Conservation (phyloP, 2,888 invertebrate species). For the Sceliomorpha sp. region DNA sequence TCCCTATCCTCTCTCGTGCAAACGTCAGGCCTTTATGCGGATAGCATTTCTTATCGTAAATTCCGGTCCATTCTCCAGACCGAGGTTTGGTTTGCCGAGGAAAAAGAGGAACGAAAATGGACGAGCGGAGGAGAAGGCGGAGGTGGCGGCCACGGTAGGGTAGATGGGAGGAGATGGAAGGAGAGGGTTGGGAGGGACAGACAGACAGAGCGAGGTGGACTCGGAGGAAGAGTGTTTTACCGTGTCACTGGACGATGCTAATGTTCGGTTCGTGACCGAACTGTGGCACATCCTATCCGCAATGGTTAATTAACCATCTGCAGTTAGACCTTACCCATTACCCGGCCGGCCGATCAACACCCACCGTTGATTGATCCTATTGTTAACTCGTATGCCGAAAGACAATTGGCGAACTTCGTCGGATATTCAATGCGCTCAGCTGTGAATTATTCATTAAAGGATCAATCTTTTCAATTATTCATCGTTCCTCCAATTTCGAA, state of each 20-base stretch:
- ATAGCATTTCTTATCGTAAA: constrained; percentile 72
- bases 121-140: constrained; percentile 13
- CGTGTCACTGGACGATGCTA: constrained; percentile 26
- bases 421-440: constrained; percentile 39
- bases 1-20: constrained; percentile 6
- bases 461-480: constrained; percentile 35
- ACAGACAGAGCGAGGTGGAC: too few species aligned
- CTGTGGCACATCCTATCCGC: constrained; percentile 16
- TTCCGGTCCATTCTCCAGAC: constrained; percentile 74
- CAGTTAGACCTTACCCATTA: constrained; percentile 37
- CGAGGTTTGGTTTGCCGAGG: constrained; percentile 52
- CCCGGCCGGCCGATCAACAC: constrained; percentile 35
- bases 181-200: too few species aligned
- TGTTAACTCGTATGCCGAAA: constrained; percentile 35
- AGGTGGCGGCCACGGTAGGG: too few species aligned
- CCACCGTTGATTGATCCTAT: constrained; percentile 48
- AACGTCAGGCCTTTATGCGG: constrained; percentile 60
- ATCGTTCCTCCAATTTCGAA: constrained; percentile 2
- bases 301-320: constrained; percentile 47
- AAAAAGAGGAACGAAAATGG: constrained; percentile 17
- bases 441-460: constrained; percentile 24
- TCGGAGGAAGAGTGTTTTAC: constrained; percentile 40
- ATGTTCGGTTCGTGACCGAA: constrained; percentile 32
- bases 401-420: constrained; percentile 46
- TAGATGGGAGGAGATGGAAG: too few species aligned